Conservation (phyloP, 2,888 invertebrate genomes). For the Aplocera efformata region DNA sequence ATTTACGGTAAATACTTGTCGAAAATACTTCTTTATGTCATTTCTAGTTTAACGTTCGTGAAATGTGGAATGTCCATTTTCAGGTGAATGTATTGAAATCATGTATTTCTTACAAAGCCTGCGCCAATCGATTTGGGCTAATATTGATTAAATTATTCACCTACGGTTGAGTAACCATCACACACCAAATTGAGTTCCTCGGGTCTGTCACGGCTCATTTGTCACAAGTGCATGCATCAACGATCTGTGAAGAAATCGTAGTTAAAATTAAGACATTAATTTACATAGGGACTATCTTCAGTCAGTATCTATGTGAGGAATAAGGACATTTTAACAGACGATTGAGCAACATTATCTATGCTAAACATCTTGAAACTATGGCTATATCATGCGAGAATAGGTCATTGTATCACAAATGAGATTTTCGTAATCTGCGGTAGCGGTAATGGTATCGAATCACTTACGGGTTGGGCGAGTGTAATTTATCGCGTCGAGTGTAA, state of each 20-base stretch:
- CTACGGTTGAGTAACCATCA: constrained; percentile 19
- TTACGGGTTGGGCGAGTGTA: constrained; percentile 49
- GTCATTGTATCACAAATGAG: constrained; percentile 22
- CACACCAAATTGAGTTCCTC: constrained; percentile 26
- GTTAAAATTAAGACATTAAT: constrained; percentile 55
- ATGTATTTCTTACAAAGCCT: no score
- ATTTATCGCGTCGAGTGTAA: constrained; percentile 70
- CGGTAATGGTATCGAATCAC: constrained; percentile 36
- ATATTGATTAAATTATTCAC: constrained; percentile 20
- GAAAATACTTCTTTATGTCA: no score
- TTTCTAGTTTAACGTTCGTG: no score
- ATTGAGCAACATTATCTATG: constrained; percentile 7
- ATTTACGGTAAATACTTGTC: no score
- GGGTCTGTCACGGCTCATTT: constrained; percentile 53
- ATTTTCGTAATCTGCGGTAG: constrained; percentile 29
- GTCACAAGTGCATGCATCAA: constrained; percentile 43
- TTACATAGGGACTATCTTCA: constrained; percentile 20
- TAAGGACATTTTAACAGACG: constrained; percentile 8
- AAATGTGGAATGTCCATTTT: constrained; percentile 1
- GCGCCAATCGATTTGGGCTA: constrained; percentile 11
- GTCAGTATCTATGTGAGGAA: constrained; percentile 12
- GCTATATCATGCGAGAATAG: constrained; percentile 9
- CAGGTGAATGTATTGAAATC: constrained; percentile 4
- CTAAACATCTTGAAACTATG: constrained; percentile 2
- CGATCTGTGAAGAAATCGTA: constrained; percentile 48